Conservation (phyloP, 2,113 vertebrate species). For the Mustela nigripes region DNA sequence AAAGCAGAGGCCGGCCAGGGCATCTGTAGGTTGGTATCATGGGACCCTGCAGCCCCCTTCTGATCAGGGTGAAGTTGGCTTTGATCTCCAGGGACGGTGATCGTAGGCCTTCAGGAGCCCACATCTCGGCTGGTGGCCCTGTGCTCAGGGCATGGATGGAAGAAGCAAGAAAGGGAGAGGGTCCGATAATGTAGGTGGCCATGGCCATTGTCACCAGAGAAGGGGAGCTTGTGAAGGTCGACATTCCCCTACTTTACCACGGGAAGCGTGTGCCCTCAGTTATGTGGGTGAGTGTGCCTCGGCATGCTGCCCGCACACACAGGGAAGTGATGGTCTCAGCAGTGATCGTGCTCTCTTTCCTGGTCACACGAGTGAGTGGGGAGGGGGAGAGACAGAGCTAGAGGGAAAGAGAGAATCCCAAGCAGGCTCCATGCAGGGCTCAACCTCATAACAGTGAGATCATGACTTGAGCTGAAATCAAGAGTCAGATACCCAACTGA, state of each 20-base stretch:
- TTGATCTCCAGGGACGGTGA: background rate
- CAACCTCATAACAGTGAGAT: background rate
- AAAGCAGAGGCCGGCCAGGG: background rate
- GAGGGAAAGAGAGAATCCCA: background rate
- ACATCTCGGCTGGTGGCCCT: rapidly evolving
- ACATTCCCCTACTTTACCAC: background rate
- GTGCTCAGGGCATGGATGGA: background rate
- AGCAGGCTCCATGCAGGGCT: background rate
- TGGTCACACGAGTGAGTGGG: rapidly evolving
- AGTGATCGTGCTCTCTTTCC: background rate
- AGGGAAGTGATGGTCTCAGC: background rate
- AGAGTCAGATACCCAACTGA: background rate
- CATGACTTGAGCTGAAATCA: background rate
- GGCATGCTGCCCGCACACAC: rapidly evolving
- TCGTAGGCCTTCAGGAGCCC: rapidly evolving
- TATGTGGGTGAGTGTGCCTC: rapidly evolving
- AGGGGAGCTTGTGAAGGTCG: background rate
- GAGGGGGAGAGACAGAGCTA: background rate
- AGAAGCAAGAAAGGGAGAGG: background rate
- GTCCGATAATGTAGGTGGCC: rapidly evolving
- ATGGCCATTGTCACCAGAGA: rapidly evolving
- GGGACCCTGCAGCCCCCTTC: background rate
- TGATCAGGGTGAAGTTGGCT: background rate
- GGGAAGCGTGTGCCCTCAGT: background rate
- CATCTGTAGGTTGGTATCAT: rapidly evolving